phyloP scores from a whole-genome alignment of 2,888 invertebrate species.

The Drosophila kuntzei region DNA sequence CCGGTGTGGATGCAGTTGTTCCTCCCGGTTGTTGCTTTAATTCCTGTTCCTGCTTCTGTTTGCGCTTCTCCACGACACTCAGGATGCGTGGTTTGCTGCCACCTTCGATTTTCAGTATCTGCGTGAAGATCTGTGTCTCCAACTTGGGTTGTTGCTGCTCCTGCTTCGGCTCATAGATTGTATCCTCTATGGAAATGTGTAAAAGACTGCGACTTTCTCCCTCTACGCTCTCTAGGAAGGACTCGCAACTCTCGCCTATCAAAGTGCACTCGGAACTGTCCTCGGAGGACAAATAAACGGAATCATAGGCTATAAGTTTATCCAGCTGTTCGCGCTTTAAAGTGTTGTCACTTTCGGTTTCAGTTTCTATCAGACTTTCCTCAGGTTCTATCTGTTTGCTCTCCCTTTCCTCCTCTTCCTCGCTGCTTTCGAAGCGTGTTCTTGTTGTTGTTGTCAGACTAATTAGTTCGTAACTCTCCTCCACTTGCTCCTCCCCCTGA shows the following conservation, averaged over 20 bases:
- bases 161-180: conserved; percentile 76
- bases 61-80: conserved; percentile 85
- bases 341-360: conserved; percentile 59
- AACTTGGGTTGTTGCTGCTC: neutral
- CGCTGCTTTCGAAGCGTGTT: conserved; percentile 78
- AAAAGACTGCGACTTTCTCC: conserved; percentile 74
- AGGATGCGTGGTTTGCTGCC: conserved; percentile 87
- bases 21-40: conserved; percentile 16
- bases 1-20: conserved; percentile 37
- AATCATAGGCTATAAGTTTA: conserved; percentile 85
- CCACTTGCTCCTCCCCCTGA: conserved; percentile 50
- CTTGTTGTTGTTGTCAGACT: conserved; percentile 81
- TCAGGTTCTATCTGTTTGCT: neutral
- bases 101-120: conserved; percentile 77
- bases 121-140: conserved; percentile 74
- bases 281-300: conserved; percentile 85
- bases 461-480: conserved; percentile 81
- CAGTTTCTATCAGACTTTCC: conserved; percentile 20
- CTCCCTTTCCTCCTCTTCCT: conserved; percentile 57
- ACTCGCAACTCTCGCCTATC: conserved; percentile 75
- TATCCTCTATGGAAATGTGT: conserved; percentile 84
- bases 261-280: conserved; percentile 84
- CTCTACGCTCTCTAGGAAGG: conserved; percentile 59
- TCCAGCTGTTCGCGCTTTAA: conserved; percentile 74
- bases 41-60: conserved; percentile 73